phyloP scores from a whole-genome alignment of 2,888 invertebrate species.

The Diploptera punctata region DNA sequence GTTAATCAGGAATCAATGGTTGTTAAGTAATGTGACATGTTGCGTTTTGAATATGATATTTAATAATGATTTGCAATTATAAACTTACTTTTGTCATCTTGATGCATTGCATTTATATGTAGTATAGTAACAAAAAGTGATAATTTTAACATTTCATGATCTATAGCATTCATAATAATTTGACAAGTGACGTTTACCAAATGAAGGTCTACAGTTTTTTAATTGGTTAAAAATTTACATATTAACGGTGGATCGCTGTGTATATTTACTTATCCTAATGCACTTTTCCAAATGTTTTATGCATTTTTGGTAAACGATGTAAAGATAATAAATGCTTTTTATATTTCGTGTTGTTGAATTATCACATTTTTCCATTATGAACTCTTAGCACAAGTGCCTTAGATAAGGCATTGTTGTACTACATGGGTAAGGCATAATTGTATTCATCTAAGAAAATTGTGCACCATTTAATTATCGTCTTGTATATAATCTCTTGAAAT shows the following conservation, averaged over 20 bases:
- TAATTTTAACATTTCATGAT: constrained; percentile 31
- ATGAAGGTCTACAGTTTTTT: constrained; percentile 34
- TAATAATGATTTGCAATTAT: background rate
- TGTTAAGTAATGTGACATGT: constrained; percentile 9
- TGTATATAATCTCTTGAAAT: constrained; percentile 33
- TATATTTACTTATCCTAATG: constrained; percentile 16
- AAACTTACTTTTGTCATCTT: background rate
- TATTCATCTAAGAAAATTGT: constrained; percentile 16
- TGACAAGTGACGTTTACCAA: constrained; percentile 11
- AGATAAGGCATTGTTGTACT: constrained; percentile 49
- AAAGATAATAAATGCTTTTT: constrained; percentile 40
- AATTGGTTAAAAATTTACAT: constrained; percentile 23
- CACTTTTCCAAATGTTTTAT: background rate
- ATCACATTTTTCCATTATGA: constrained; percentile 41
- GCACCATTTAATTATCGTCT: constrained; percentile 31
- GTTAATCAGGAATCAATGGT: background rate
- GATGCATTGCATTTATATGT: background rate
- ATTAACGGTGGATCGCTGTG: background rate
- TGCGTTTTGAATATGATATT: background rate
- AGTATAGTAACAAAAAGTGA: background rate
- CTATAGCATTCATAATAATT: constrained; percentile 34
- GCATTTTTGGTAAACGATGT: constrained; percentile 17
- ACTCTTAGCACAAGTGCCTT: constrained; percentile 50
- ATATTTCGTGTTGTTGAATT: constrained; percentile 43
- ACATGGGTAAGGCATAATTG: constrained; percentile 29